A percentile compares a stretch with the other conserved stretches of the same genome.
These are phyloP conservation scores for Sebastiscus albofasciatus DNA, from an alignment of 2,797 vertebrate genomes.

Conservation along the genomic window DNA sequence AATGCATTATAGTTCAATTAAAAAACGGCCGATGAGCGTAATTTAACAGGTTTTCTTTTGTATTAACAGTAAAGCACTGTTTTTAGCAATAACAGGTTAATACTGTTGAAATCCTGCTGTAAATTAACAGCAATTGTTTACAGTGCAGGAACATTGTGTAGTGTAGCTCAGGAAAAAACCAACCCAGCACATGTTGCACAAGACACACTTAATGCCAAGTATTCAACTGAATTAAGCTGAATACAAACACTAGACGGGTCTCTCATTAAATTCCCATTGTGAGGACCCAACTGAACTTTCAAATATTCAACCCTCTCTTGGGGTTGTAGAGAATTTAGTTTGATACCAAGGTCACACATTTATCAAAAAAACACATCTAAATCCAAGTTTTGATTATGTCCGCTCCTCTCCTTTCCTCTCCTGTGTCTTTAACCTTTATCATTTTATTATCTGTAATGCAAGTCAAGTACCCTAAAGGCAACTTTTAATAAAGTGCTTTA, in stretches of 20 bases:
- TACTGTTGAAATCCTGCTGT: too few relatives aligned
- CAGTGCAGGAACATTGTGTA: neutral
- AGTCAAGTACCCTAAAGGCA: constrained; percentile 39
- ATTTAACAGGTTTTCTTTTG: too few relatives aligned
- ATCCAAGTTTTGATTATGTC: constrained; percentile 30
- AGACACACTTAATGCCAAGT: constrained; percentile 8
- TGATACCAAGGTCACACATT: constrained; percentile 46
- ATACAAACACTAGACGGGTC: neutral
- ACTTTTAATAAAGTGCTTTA: constrained; percentile 24
- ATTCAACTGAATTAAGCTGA: constrained; percentile 21
- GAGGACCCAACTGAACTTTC: constrained; percentile 26
- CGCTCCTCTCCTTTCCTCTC: neutral
- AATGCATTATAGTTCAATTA: too few relatives aligned
- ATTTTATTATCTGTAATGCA: constrained; percentile 32
- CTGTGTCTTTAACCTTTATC: constrained; percentile 8
- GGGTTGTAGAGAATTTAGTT: constrained; percentile 19
- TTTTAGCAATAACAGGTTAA: too few relatives aligned
- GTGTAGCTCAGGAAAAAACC: neutral
- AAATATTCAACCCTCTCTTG: constrained; percentile 33
- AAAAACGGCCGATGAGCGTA: too few relatives aligned
- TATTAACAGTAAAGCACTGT: too few relatives aligned
- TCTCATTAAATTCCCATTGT: constrained; percentile 15
- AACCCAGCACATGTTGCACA: neutral
- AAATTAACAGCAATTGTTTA: too few relatives aligned
- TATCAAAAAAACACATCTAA: constrained; percentile 43